Evolutionary conservation across 2,888 invertebrate species (phyloP), one percentile per base, ranked within the genome.

Genomic region (Parnassius apollo): DNA sequence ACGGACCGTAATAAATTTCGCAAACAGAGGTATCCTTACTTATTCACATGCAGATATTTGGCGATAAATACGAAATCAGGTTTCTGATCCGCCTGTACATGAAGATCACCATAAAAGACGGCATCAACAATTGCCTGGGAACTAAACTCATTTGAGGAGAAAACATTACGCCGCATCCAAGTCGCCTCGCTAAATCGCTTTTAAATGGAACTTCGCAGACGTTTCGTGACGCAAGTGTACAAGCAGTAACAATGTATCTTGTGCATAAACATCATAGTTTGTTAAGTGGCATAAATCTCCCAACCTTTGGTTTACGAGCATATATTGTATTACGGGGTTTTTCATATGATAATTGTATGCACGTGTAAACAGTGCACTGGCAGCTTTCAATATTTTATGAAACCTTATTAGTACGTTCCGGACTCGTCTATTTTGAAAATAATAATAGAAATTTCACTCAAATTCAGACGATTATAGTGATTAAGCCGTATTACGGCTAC

Each of bases 141-240:
- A 91, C 91, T 79, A 75, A 78, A 86, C 90, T 91, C 91, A 91
- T 91, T 91, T 91, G 86, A 87, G 78, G 82, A 85, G 88, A 86
- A 88, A 88, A 89, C 88, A 89, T 88, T 81, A 86, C 85, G 80
- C 82, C 81, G 81, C 76, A 75, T 80, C 78, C 73, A 71, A 66
- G 76, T 72, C 71, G 74, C 72, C 77, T 80, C 79, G 85, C 84
- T 86, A 84, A 88, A 86, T 84, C 83, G 83, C 76, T 81, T 87
- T 88, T 85, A 88, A 86, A 87, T 81, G 79, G 76, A 78, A 79
- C 76, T 79, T 74, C 66, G 73, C 71, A 69, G 74, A 75, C 75
- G 68, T 73, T 72, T 75, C 70, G 69, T 73, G 75, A 75, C 78
- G 78, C 76, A 77, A 72, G 66, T 70, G 71, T 68, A 70, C 57